Evolutionary conservation across 2,797 vertebrate genomes (phyloP), one percentile per base, ranked within the genome.

Genomic region (Neosilurus mollespiculum): DNA sequence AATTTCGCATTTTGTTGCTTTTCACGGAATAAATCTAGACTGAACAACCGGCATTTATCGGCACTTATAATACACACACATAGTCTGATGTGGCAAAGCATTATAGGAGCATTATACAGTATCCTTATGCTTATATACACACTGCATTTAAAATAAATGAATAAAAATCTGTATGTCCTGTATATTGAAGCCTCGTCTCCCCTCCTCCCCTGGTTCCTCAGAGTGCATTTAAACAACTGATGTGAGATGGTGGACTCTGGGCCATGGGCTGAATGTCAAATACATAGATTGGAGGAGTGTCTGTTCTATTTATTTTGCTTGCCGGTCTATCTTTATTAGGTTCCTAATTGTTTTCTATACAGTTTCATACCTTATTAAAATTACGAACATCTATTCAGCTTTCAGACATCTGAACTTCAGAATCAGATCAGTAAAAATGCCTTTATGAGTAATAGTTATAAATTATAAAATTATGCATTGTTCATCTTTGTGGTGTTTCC

Each of bases 401-500:
- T 59, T 43, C 26, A 37, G 73, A 24, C 65, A 37, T 81, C 81
- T 73, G 64, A 79, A 83, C 83, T 80, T 82, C 37, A 62, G 3
- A 24, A 10, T 78, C 18, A 37, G 26, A 54, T 26, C 22, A 24
- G 22, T 51, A 51, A 51, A 54, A 49, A 26, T 54, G 79, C 51
- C 66, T 54, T n/a, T 59, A 65, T 80, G 54, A 58, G 12, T 61
- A 79, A 3, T 53, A n/a, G n/a, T n/a, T n/a, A n/a, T n/a, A n/a
- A n/a, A n/a, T n/a, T n/a, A n/a, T n/a, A n/a, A n/a, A n/a, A n/a
- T n/a, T n/a, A 24, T 51, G 49, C 24, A 16, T 26, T 87, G 59
- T 69, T 58, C 62, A 24, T 84, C 78, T 77, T 75, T 82, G 72
- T 76, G 34, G 66, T 65, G 62, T 30, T 83, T 73, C 83, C n/a